Percentiles rank a stretch among this genome's conserved stretches.
Evolutionary conservation across 2,113 vertebrate genomes (phyloP).

Genomic region (Brachirus orientalis): DNA sequence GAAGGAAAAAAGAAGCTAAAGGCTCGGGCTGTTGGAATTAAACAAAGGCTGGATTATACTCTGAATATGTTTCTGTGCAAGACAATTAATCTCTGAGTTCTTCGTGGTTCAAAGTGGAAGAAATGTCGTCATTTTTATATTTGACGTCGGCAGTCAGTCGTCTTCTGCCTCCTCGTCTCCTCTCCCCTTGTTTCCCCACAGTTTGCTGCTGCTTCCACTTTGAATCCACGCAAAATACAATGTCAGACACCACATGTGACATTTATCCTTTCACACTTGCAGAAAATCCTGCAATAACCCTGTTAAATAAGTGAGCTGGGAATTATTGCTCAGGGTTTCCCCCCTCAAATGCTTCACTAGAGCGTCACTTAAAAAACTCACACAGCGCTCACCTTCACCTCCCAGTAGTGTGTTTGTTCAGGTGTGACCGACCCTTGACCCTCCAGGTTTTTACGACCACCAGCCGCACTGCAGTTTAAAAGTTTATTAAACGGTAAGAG

Average conservation of each 20-base stretch:
- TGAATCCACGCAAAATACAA: conserved; percentile 25
- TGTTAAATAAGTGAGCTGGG: conserved; percentile 55
- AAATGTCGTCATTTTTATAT: too few relatives aligned
- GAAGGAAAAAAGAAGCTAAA: conserved; percentile 65
- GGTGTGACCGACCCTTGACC: conserved; percentile 82
- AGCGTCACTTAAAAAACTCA: neutral
- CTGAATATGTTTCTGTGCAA: conserved; percentile 64
- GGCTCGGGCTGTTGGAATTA: conserved; percentile 69
- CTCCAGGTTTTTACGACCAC: conserved; percentile 81
- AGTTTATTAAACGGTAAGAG: conserved; percentile 85
- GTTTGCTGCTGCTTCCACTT: conserved; percentile 36
- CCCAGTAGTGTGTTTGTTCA: conserved; percentile 88
- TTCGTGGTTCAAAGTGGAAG: too few relatives aligned
- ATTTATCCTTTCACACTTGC: conserved; percentile 57
- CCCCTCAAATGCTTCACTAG: conserved; percentile 23
- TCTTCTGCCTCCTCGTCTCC: neutral
- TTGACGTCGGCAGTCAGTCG: too few relatives aligned
- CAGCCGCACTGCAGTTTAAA: conserved; percentile 85
- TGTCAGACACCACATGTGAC: conserved; percentile 36
- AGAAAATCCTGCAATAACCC: conserved; percentile 42
- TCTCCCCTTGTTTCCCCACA: conserved; percentile 4
- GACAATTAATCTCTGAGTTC: conserved; percentile 71
- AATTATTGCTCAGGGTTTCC: conserved; percentile 31
- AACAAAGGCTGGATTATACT: conserved; percentile 88
- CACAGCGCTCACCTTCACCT: conserved; percentile 35